Base-by-base conservation (phyloP, 1,140 invertebrate genomes). In the Drosophila asahinai region DNA sequence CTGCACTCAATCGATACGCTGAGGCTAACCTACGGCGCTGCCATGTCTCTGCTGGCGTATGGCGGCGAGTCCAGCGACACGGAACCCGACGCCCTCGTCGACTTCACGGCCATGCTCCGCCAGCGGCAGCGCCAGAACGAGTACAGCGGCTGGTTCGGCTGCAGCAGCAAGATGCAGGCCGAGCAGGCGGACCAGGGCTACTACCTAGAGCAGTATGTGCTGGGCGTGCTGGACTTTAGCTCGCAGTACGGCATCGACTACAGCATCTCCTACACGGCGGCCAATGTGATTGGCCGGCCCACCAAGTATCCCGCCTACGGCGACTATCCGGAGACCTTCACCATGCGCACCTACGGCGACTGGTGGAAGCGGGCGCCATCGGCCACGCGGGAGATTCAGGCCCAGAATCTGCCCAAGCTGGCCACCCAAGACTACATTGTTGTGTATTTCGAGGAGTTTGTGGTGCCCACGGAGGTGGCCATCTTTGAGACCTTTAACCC, bases 401-500 rank as follows among this genome's bases (percentile, higher is more conserved):
- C 95, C 38, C 95, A 96, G 91, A 96, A 96, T 91, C 95, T 95
- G 86, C 94, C 95, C 57, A 79, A 93, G 43, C 94, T 96, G 76
- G 93, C 94, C 19, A 96, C 97, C 91, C 96, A 98, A 92, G 97
- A 98, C 94, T 98, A 96, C 94, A 96, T 98, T 92, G 96, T 96
- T 94, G 93, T 96, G 30, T 94, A 95, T 70, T 98, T 97, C 93
- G 94, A 96, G 92, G 94, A 95, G 76, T 94, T 95, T 70, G 96
- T 98, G 5, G 95, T 96, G 91, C 97, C 97, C 9, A 93, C 95
- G 14, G 95, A 96, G 81, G 94, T 98, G 45, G 95, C 95, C 3
- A 95, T 98, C 64, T 98, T 96, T 93, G 97, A 98, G 93, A 98
- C 97, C 4, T 98, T 97, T 78, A 98, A 98, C 93, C 97, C 98